Percentiles rank a stretch among this genome's conserved stretches.
Evolutionary conservation across 1,140 invertebrate species (phyloP).

Genomic region (Chrysopa pallens): DNA sequence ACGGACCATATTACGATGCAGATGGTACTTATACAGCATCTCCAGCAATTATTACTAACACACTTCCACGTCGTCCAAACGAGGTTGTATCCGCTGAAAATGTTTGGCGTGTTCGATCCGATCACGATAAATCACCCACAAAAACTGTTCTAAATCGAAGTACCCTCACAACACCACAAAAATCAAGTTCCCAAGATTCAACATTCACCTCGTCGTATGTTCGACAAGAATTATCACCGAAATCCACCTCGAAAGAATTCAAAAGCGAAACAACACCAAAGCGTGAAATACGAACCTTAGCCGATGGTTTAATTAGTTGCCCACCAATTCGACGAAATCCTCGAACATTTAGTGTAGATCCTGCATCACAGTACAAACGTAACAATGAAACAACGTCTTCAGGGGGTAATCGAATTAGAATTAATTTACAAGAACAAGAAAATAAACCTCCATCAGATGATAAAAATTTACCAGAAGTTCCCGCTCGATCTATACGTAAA

Average conservation of each 20-base stretch:
- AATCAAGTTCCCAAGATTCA: neutral
- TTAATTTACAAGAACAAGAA: too few relatives aligned
- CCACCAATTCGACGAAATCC: constrained; percentile 22
- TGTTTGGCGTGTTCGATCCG: neutral
- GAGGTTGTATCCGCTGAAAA: neutral
- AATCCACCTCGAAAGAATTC: neutral
- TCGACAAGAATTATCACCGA: neutral
- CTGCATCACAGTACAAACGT: neutral
- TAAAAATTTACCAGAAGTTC: constrained; percentile 12
- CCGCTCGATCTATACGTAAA: constrained; percentile 12
- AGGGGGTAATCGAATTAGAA: too few relatives aligned
- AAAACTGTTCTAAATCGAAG: neutral
- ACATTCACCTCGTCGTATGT: neutral
- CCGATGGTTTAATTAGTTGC: constrained; percentile 21
- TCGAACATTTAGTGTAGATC: neutral
- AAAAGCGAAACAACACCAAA: neutral
- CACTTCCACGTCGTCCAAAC: neutral
- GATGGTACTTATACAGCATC: neutral
- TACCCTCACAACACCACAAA: neutral
- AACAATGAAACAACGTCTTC: neutral
- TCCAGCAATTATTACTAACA: neutral
- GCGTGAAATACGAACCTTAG: constrained; percentile 4
- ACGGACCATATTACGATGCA: neutral
- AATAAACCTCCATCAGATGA: neutral
- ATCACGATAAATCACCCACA: neutral